These are phyloP conservation scores for Rhagonycha lutea DNA, from an alignment of 2,888 invertebrate genomes.

Conservation along the genomic window DNA sequence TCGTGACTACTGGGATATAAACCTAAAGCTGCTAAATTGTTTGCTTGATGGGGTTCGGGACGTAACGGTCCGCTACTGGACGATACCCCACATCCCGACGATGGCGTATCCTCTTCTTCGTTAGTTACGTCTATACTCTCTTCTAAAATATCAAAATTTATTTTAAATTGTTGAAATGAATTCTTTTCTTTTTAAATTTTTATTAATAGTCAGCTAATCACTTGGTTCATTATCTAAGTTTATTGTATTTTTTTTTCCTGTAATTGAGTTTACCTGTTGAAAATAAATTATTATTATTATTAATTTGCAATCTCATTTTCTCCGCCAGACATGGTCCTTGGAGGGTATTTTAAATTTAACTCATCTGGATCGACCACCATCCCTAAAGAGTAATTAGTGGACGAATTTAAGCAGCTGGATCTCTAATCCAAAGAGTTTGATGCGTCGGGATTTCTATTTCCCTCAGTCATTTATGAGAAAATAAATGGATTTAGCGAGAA, in stretches of 20 bases:
- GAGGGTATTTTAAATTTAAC: constrained; percentile 31
- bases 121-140: constrained; percentile 91
- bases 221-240: too few relatives aligned
- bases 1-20: constrained; percentile 72
- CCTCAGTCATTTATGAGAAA: neutral
- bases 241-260: too few relatives aligned
- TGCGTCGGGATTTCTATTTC: constrained; percentile 2
- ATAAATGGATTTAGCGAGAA: neutral
- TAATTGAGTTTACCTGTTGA: neutral
- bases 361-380: constrained; percentile 31
- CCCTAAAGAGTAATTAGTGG: constrained; percentile 46
- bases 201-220: neutral
- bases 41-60: constrained; percentile 53
- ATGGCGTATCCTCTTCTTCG: constrained; percentile 68
- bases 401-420: constrained; percentile 17
- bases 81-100: constrained; percentile 52
- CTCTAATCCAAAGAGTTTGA: constrained; percentile 11
- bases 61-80: constrained; percentile 54
- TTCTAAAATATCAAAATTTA: constrained; percentile 58
- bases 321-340: constrained; percentile 12
- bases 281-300: constrained; percentile 21
- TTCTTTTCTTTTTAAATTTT: neutral
- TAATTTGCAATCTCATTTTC: constrained; percentile 14
- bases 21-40: constrained; percentile 38
- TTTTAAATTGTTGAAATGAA: neutral